Percentiles rank a stretch among this genome's conserved stretches.
These are phyloP conservation scores for Esox lucius DNA, from an alignment of 2,797 vertebrate genomes.

Conservation along the genomic window DNA sequence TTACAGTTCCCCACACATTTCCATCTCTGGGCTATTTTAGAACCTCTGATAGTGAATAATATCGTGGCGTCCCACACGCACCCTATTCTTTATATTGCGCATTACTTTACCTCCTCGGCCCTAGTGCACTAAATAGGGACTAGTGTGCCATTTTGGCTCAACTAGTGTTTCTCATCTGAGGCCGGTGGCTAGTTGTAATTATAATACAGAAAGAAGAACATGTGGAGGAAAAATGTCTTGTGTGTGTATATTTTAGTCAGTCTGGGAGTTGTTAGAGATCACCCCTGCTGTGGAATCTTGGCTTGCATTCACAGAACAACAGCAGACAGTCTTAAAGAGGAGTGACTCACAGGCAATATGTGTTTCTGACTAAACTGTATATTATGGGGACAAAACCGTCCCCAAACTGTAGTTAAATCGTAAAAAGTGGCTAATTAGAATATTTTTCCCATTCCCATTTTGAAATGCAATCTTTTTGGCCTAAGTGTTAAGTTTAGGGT, in stretches of 20 bases:
- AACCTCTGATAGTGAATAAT: constrained; percentile 17
- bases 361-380: no score
- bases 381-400: constrained; percentile 1
- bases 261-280: constrained; percentile 51
- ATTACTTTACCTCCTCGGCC: no score
- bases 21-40: constrained; percentile 28
- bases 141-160: not conserved
- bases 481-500: no score
- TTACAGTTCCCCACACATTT: constrained; percentile 23
- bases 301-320: constrained; percentile 40
- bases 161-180: constrained; percentile 27
- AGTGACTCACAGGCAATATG: constrained; percentile 54
- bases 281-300: constrained; percentile 62
- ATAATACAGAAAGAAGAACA: constrained; percentile 38
- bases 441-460: no score
- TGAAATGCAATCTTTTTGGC: no score
- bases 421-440: no score
- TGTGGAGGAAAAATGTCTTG: constrained; percentile 13
- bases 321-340: constrained; percentile 49
- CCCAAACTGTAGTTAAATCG: no score
- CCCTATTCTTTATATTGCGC: constrained; percentile 8
- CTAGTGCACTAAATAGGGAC: no score
- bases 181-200: constrained; percentile 38
- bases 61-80: not conserved
- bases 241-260: constrained; percentile 18